Evolutionary conservation across 2,888 invertebrate genomes (phyloP), one percentile per base, ranked within the genome.

Genomic region (Salpingus planirostris): DNA sequence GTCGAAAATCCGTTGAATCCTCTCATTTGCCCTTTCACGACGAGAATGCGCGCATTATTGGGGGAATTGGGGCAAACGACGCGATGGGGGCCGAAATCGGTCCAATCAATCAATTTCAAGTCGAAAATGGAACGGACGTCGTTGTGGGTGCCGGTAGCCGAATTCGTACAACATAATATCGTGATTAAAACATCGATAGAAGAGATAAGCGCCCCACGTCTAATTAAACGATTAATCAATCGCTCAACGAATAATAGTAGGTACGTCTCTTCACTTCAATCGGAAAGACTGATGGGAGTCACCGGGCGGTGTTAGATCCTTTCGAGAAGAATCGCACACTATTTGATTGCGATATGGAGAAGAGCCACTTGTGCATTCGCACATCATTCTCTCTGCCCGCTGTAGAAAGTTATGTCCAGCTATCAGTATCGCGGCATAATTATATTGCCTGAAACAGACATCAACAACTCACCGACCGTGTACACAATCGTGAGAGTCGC

Each of bases 391-490:
- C 29, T 24, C 27, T 29, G 30, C 27, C 35, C 28, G 31, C 15
- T 37, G 28, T 47, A 49, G 50, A 50, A 50, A 50, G 50, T 47
- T 50, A 47, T 47, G 50, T 50, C 50, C 50, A 50, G 47, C 45
- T 43, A 49, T 49, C 48, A 38, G 40, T 36, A 43, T 43, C 31
- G 34, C 42, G 42, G 45, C 43, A 44, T 48, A 48, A 50, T 50
- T 48, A 49, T 50, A 44, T 44, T 42, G 41, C 42, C 43, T 42
- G 40, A 47, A 45, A 47, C 44, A 46, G 42, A 47, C 47, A 46
- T 47, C 47, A 45, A 49, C 47, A 49, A 49, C 36, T 44, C 42
- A 43, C 36, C 33, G 38, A 35, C 36, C 35, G 44, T n/a, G n/a
- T n/a, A n/a, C 36, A 44, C 40, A 45, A 47, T 48, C 47, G 45